Conservation (phyloP, 2,888 invertebrate species). For the Nymphalis polychloros region DNA sequence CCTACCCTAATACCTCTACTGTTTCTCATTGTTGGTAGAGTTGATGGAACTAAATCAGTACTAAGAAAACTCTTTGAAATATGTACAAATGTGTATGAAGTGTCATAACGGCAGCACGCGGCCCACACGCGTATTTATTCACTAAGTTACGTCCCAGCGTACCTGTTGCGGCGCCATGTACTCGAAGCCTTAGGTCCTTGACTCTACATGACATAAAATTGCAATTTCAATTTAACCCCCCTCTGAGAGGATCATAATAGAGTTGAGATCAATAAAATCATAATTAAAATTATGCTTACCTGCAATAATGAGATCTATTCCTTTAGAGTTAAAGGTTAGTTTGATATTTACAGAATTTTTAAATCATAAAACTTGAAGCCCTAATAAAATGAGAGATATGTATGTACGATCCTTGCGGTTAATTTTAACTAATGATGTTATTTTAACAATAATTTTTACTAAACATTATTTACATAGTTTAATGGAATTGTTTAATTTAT, state of each 20-base stretch:
- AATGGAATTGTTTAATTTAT: neutral
- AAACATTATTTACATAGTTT: neutral
- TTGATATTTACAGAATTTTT: neutral
- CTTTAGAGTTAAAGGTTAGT: neutral
- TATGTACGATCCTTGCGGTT: slow-evolving; percentile 1
- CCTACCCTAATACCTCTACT: too few relatives aligned
- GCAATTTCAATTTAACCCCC: slow-evolving; percentile 43
- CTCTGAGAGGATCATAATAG: slow-evolving; percentile 42
- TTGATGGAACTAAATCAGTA: too few relatives aligned
- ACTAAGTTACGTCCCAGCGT: too few relatives aligned
- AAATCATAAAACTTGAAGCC: slow-evolving; percentile 32
- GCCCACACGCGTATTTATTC: too few relatives aligned
- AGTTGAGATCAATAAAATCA: slow-evolving; percentile 41
- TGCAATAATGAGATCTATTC: slow-evolving; percentile 15
- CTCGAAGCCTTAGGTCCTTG: slow-evolving; percentile 36
- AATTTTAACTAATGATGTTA: slow-evolving; percentile 17
- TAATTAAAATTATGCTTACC: slow-evolving; percentile 37
- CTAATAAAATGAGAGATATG: slow-evolving; percentile 38
- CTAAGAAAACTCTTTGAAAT: too few relatives aligned
- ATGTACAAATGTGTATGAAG: too few relatives aligned
- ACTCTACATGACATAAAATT: slow-evolving; percentile 37
- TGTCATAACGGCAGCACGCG: too few relatives aligned
- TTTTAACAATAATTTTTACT: slow-evolving; percentile 1
- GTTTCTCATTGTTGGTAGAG: too few relatives aligned
- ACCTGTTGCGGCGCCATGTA: too few relatives aligned